Evolutionary conservation across 2,113 vertebrate species (phyloP), one percentile per base, ranked within the genome.

Genomic region (Benitochromis conjunctus): DNA sequence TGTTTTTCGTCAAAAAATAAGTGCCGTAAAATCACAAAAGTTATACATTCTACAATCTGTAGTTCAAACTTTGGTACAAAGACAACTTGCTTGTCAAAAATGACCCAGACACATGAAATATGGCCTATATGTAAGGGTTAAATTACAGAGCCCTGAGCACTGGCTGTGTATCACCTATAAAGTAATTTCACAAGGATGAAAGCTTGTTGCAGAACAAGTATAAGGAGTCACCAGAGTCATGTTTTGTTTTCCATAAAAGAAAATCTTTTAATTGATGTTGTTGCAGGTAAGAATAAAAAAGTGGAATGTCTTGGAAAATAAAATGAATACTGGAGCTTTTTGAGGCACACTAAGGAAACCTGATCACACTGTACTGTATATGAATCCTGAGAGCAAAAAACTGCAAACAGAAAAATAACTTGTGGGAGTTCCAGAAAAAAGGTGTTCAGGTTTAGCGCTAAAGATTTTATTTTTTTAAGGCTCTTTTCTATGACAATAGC

Each of bases 301-400:
- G 9, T 89, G 94, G 94, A 95, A 94, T 95, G 94, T 92, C 34
- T 90, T 82, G 79, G 43, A 84, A 54, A 77, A 53, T 55, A 60
- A 57, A 24, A 41, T 19, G 74, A 18, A 18, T 57, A 26, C 18
- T 60, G 14, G 3, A 81, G 56, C 53, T 69, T 64, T 48, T 84
- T 7, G 54, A 84, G 55, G 74, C 80, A 87, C 80, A 56, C 76
- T 76, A 31, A 34, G 31, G 46, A 76, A 76, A 51, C 16, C 24
- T 56, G n/a, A 41, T 56, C 36, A 69, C 60, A 88, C 51, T 51
- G 54, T 26, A 86, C 41, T 34, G 26, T 41, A 55, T 60, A 9
- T 69, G 6, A 7, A 5, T n/a, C 14, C 38, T 84, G 6, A 55
- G 36, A 43, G 18, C 18, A n/a, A n/a, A 51, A 38, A 56, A 18